Percentiles rank a stretch among this genome's conserved stretches.
These are phyloP conservation scores for Mesocricetus auratus DNA, from an alignment of 2,113 vertebrate genomes.

Conservation along the genomic window DNA sequence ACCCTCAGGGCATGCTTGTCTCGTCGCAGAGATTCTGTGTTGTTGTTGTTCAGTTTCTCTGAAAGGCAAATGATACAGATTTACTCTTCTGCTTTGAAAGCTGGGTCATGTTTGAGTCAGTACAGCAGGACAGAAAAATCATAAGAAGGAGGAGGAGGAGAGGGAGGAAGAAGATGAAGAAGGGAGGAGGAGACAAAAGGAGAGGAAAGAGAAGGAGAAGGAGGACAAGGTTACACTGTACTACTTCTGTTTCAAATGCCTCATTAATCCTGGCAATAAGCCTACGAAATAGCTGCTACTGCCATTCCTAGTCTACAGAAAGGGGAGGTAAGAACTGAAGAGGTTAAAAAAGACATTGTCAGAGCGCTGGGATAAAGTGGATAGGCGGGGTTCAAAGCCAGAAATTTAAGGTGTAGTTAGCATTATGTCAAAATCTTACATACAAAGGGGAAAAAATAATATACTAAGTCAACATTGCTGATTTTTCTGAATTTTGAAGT, in stretches of 20 bases:
- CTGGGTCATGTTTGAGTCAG: background rate
- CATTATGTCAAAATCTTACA: background rate
- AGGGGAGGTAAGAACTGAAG: background rate
- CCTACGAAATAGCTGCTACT: background rate
- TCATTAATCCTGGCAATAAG: background rate
- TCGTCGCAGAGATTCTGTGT: background rate
- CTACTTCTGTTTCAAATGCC: background rate
- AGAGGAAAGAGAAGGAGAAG: background rate
- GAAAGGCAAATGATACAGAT: background rate
- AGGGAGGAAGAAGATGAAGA: background rate
- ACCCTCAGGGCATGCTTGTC: background rate
- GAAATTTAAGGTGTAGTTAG: background rate
- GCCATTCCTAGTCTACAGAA: background rate
- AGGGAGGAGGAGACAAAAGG: background rate
- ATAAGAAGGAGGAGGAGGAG: too few species aligned
- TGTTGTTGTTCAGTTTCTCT: background rate
- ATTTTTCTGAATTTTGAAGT: slow-evolving; percentile 30
- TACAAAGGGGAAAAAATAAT: slow-evolving; percentile 3
- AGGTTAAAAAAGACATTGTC: background rate
- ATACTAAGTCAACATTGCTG: background rate
- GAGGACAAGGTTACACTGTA: background rate
- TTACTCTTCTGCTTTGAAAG: background rate
- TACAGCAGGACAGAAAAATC: background rate
- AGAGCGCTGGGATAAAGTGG: background rate
- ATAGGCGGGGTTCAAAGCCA: background rate